A percentile compares a stretch with the other conserved stretches of the same genome.
Evolutionary conservation across 2,797 vertebrate genomes (phyloP).

Genomic region (Alauda arvensis): DNA sequence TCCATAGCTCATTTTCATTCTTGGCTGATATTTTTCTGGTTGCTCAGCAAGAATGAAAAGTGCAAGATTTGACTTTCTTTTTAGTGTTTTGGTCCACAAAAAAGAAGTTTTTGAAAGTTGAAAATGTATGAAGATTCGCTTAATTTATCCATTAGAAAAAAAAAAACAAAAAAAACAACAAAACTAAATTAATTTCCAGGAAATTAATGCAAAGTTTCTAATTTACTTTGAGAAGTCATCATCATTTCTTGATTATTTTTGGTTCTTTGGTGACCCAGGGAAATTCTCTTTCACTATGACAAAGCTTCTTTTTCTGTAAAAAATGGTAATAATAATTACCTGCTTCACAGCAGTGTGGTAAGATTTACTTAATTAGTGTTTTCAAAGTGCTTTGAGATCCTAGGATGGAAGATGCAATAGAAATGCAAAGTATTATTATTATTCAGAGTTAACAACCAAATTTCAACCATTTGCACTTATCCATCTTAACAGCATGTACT

Average conservation of each 20-base stretch:
- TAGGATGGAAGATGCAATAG: constrained; percentile 63
- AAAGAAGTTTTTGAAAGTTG: constrained; percentile 8
- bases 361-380: constrained; percentile 59
- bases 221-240: constrained; percentile 35
- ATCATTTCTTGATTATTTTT: constrained; percentile 24
- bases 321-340: constrained; percentile 56
- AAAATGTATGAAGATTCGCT: background rate
- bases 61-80: background rate
- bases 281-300: constrained; percentile 33
- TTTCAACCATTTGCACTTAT: constrained; percentile 72
- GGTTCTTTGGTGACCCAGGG: constrained; percentile 23
- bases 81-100: background rate
- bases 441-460: constrained; percentile 74
- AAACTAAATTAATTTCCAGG: constrained; percentile 27
- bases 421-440: constrained; percentile 75
- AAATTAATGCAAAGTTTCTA: constrained; percentile 7
- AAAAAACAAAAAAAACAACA: background rate
- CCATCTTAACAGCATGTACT: constrained; percentile 70
- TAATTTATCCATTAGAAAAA: constrained; percentile 5
- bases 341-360: constrained; percentile 46
- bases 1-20: constrained; percentile 10
- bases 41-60: constrained; percentile 16
- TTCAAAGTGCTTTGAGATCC: constrained; percentile 63
- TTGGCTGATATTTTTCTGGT: constrained; percentile 23
- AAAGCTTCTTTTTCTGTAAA: constrained; percentile 30